A percentile compares a stretch with the other conserved stretches of the same genome.
These are phyloP conservation scores for Harpalus rufipes DNA, from an alignment of 2,888 invertebrate genomes.

Conservation along the genomic window DNA sequence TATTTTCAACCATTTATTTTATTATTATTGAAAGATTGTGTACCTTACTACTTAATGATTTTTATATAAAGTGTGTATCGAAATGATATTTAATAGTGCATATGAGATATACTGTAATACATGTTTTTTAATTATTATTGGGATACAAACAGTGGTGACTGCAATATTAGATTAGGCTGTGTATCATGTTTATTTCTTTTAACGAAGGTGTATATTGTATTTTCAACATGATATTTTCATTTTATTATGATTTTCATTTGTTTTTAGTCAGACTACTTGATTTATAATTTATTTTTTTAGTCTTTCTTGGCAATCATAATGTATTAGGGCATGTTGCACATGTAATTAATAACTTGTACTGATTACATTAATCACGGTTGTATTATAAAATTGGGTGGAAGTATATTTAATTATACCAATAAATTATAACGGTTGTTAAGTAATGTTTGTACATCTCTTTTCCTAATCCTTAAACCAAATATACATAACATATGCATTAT, in stretches of 20 bases:
- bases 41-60: slow-evolving; percentile 9
- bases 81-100: slow-evolving; percentile 38
- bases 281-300: slow-evolving; percentile 65
- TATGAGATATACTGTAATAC: slow-evolving; percentile 58
- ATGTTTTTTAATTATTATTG: slow-evolving; percentile 63
- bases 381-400: slow-evolving; percentile 77
- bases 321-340: slow-evolving; percentile 78
- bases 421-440: slow-evolving; percentile 69
- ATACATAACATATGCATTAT: too few relatives aligned
- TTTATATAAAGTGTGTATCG: background rate
- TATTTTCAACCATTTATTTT: too few relatives aligned
- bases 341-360: slow-evolving; percentile 78
- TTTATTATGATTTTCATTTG: slow-evolving; percentile 61
- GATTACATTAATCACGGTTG: slow-evolving; percentile 80
- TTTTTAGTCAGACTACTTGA: slow-evolving; percentile 64
- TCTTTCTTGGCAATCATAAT: slow-evolving; percentile 66
- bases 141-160: slow-evolving; percentile 62
- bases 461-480: background rate
- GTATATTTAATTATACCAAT: slow-evolving; percentile 76
- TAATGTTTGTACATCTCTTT: slow-evolving; percentile 30
- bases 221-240: slow-evolving; percentile 64
- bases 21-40: too few relatives aligned
- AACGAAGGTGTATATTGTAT: slow-evolving; percentile 67
- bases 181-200: slow-evolving; percentile 58
- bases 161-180: slow-evolving; percentile 67